Evolutionary conservation across 2,797 vertebrate genomes (phyloP).

Genomic region (Hypotaenidia philippensis): DNA sequence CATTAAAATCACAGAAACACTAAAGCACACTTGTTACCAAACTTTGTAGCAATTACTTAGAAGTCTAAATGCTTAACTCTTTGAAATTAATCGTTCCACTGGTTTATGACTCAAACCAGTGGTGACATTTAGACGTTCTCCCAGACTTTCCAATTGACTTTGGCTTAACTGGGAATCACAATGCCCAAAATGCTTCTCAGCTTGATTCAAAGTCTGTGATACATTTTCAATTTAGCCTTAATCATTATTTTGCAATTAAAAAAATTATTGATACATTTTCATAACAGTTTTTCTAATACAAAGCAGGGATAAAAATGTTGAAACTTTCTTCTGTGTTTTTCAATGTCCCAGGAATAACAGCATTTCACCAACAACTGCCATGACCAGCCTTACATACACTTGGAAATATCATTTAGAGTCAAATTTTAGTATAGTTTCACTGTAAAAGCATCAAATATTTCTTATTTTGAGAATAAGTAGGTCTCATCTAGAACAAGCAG

Average conservation of each 20-base stretch:
- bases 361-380: not conserved
- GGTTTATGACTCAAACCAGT: not conserved
- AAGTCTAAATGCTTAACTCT: not conserved
- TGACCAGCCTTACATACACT: not conserved
- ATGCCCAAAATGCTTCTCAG: not conserved
- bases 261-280: not conserved
- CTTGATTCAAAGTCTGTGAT: not conserved
- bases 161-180: not conserved
- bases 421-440: not conserved
- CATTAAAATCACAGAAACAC: not conserved
- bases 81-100: not conserved
- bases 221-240: not conserved
- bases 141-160: not conserved
- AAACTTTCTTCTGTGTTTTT: not conserved
- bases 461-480: not conserved
- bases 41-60: not conserved
- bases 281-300: not conserved
- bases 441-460: not conserved
- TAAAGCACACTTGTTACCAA: not conserved
- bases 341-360: not conserved
- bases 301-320: not conserved
- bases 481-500: not conserved
- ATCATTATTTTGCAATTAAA: not conserved
- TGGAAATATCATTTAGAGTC: not conserved
- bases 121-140: not conserved